Conservation (phyloP, 2,797 vertebrate species). For the Platyrinchus mystaceus region DNA sequence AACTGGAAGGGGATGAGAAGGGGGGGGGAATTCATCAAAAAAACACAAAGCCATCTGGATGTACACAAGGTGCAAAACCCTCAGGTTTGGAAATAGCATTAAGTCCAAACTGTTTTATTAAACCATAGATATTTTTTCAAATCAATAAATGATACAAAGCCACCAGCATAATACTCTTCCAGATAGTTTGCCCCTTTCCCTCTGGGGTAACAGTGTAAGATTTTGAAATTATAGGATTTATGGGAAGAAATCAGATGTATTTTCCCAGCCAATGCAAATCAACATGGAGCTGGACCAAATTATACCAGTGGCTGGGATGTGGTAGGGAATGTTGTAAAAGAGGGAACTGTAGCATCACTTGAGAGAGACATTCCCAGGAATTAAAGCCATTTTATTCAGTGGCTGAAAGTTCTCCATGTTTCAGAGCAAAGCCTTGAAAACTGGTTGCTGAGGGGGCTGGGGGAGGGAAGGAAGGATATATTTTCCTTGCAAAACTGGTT, state of each 20-base stretch:
- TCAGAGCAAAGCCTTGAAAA: background rate
- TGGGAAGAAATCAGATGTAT: background rate
- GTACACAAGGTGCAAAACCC: background rate
- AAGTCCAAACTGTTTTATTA: slow-evolving; percentile 4
- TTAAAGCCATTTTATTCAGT: background rate
- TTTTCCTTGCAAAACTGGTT: background rate
- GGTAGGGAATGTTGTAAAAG: background rate
- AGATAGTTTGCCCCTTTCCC: background rate
- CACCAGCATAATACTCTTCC: background rate
- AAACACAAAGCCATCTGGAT: background rate
- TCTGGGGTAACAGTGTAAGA: background rate
- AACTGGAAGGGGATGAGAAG: background rate
- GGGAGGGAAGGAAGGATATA: background rate
- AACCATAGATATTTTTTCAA: background rate
- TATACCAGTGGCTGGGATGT: background rate
- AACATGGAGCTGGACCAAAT: background rate
- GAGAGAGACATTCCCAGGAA: background rate
- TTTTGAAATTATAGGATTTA: background rate
- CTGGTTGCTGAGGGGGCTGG: background rate
- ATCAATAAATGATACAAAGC: background rate
- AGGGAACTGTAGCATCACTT: background rate
- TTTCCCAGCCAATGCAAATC: background rate
- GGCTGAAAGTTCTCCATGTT: background rate
- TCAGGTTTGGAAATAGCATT: background rate
- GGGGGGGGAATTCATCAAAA: background rate